Conservation (phyloP, 2,888 invertebrate species). For the Amiota minor region DNA sequence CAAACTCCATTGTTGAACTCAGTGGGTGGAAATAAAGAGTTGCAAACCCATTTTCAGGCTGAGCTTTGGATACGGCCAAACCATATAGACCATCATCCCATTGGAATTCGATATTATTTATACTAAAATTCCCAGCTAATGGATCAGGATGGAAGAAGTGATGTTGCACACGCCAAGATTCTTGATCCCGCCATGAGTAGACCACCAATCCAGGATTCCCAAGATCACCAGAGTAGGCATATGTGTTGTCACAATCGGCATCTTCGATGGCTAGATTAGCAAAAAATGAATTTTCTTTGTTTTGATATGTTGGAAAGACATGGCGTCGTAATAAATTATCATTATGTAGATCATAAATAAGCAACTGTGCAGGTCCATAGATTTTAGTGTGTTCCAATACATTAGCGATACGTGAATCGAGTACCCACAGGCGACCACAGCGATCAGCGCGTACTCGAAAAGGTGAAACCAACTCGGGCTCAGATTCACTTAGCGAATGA, state of each 20-base stretch:
- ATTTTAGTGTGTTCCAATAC: slow-evolving; percentile 75
- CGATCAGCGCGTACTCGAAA: slow-evolving; percentile 83
- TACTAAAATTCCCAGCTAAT: slow-evolving; percentile 81
- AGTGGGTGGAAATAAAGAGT: slow-evolving; percentile 87
- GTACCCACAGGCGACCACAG: slow-evolving; percentile 85
- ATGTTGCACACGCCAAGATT: slow-evolving; percentile 84
- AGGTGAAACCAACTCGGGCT: slow-evolving; percentile 82
- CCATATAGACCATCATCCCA: slow-evolving; percentile 88
- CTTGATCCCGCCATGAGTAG: slow-evolving; percentile 82
- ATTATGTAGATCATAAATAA: slow-evolving; percentile 82
- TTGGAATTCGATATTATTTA: slow-evolving; percentile 80
- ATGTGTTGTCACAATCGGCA: slow-evolving; percentile 81
- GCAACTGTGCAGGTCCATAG: slow-evolving; percentile 78
- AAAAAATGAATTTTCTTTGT: slow-evolving; percentile 81
- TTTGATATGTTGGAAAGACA: slow-evolving; percentile 78
- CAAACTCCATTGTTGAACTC: slow-evolving; percentile 84
- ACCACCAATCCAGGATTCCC: slow-evolving; percentile 82
- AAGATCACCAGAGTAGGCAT: slow-evolving; percentile 82
- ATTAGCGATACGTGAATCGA: slow-evolving; percentile 83
- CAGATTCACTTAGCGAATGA: slow-evolving; percentile 77
- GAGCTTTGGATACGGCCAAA: slow-evolving; percentile 79
- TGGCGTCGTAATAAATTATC: slow-evolving; percentile 81
- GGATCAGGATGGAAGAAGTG: slow-evolving; percentile 83
- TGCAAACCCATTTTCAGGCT: slow-evolving; percentile 78
- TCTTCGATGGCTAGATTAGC: slow-evolving; percentile 87